These are phyloP conservation scores for Fopius arisanus DNA, from an alignment of 1,140 invertebrate species.

Conservation along the genomic window DNA sequence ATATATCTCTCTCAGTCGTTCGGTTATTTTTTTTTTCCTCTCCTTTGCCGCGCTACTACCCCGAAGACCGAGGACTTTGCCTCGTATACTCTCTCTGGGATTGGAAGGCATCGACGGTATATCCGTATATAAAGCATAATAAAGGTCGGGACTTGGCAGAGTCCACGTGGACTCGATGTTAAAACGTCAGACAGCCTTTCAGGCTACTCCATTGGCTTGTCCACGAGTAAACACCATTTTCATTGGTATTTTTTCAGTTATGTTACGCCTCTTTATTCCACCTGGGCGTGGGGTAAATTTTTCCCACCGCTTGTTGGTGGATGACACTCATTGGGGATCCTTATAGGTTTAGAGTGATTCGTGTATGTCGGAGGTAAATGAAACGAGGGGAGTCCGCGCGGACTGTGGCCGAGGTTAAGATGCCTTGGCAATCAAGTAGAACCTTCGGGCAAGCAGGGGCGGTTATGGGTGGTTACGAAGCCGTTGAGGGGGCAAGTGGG, in stretches of 20 bases:
- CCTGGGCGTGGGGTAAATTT: conserved; percentile 50
- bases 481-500: conserved; percentile 31
- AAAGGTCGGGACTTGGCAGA: conserved; percentile 37
- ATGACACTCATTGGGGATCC: conserved; percentile 14
- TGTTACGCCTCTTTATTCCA: conserved; percentile 55
- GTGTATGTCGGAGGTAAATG: conserved; percentile 35
- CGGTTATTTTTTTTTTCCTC: conserved; percentile 16
- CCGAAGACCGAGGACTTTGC: conserved; percentile 6
- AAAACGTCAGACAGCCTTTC: conserved; percentile 33
- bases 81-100: background rate
- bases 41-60: conserved; percentile 17
- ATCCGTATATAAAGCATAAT: conserved; percentile 41
- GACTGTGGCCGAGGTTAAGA: conserved; percentile 56
- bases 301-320: conserved; percentile 47
- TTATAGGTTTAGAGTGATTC: conserved; percentile 47
- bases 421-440: conserved; percentile 66
- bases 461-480: conserved; percentile 62
- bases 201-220: conserved; percentile 41
- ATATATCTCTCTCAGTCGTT: conserved; percentile 26
- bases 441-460: conserved; percentile 62
- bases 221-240: conserved; percentile 14
- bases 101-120: conserved; percentile 26
- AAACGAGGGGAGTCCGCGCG: conserved; percentile 31
- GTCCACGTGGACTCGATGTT: conserved; percentile 56
- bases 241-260: conserved; percentile 50